Conservation (phyloP, 2,113 vertebrate genomes). For the Pica pica region DNA sequence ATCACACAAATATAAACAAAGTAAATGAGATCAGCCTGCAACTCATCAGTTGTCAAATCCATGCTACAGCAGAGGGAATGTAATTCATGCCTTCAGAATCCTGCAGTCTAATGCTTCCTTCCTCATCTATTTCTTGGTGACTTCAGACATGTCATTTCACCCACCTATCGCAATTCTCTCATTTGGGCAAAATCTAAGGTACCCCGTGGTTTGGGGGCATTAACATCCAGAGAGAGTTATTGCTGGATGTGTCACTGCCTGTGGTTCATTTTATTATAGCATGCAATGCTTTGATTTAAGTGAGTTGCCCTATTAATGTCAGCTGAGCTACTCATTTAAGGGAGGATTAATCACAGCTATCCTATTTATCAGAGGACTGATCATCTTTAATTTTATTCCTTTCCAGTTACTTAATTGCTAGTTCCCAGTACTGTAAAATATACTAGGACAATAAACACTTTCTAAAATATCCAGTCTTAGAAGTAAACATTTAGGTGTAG, state of each 20-base stretch:
- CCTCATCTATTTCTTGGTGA: not conserved
- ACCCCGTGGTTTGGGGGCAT: not conserved
- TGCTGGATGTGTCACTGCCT: not conserved
- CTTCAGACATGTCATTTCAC: not conserved
- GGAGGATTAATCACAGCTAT: constrained; percentile 22
- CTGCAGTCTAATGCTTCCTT: not conserved
- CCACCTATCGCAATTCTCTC: not conserved
- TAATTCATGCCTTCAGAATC: not conserved
- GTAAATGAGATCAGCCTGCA: not conserved
- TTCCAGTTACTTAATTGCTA: not conserved
- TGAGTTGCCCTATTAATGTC: not conserved
- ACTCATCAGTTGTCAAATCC: not conserved
- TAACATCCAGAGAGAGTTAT: not conserved
- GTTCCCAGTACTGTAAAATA: not conserved
- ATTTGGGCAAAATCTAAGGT: not conserved
- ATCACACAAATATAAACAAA: not conserved
- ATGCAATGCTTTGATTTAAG: not conserved
- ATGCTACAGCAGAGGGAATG: not conserved
- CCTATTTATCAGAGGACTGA: not conserved
- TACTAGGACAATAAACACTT: not conserved
- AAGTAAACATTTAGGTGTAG: not conserved
- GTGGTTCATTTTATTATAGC: not conserved
- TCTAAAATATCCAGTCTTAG: not conserved
- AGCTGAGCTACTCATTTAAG: not conserved
- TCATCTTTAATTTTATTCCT: constrained; percentile 18